Evolutionary conservation across 2,888 invertebrate species (phyloP), one percentile per base, ranked within the genome.

Genomic region (Druceiella hillmani): DNA sequence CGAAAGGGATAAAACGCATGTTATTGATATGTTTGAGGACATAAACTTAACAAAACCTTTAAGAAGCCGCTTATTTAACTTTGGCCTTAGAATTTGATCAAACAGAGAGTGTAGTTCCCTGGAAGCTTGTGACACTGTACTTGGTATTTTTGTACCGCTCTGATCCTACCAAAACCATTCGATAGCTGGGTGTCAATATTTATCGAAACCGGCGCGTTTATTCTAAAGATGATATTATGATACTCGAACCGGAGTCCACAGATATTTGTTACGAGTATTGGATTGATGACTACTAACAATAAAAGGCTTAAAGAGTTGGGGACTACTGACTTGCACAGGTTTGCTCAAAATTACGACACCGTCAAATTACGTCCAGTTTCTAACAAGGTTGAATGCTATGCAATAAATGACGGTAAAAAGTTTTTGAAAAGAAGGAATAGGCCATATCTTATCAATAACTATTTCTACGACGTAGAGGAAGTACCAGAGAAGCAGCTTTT

Each of bases 21-120:
- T 27, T 4, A 30, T 33, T 7, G 47, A 51, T 27, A 43, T 40
- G 9, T 54, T 55, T 43, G 34, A 50, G 4, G 33, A 48, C 17
- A 51, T 57, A 13, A 50, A 54, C 36, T 51, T 51, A 15, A 52
- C 50, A 17, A 54, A 55, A 45, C 32, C 47, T 13, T 31, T 57
- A 2, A 28, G 37, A 36, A 53, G 52, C 36, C 35, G 45, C 1
- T 46, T 56, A 16, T 55, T 47, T 50, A 54, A 51, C 36, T 42
- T 54, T 40, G 53, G 47, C 5, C 39, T 57, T 22, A 47, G 55
- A 22, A 41, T 44, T 2, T 42, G 55, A 34, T 48, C 36, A 15
- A 49, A 51, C 41, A 43, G 58, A 40, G 56, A 59, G 43, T 56
- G 55, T 34, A 57, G 56, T 2, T 45, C 54, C n/a, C 41, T 56